These are phyloP conservation scores for Pandemis corylana DNA, from an alignment of 2,888 invertebrate species.

Conservation along the genomic window DNA sequence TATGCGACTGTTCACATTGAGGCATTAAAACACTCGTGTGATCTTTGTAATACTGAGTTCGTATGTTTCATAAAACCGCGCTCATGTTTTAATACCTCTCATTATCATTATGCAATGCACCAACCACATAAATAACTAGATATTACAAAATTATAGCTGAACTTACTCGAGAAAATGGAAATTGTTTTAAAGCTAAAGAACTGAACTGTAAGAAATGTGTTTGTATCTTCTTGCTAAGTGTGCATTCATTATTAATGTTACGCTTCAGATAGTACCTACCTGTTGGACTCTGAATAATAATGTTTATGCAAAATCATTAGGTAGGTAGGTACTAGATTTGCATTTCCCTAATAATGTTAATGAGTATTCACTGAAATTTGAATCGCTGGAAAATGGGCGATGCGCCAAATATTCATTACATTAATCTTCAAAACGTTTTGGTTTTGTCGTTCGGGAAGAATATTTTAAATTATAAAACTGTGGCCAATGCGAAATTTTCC, in stretches of 20 bases:
- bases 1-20: too few species aligned
- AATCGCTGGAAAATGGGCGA: neutral
- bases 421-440: neutral
- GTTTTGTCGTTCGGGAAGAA: neutral
- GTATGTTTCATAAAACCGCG: too few species aligned
- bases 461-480: too few species aligned
- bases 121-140: too few species aligned
- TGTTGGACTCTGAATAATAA: neutral
- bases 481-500: too few species aligned
- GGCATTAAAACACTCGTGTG: too few species aligned
- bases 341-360: neutral
- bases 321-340: neutral
- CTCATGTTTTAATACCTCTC: too few species aligned
- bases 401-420: neutral
- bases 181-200: neutral
- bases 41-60: too few species aligned
- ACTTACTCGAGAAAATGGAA: too few species aligned
- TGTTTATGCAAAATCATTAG: neutral
- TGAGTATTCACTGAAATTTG: conserved; percentile 1
- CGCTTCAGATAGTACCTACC: neutral
- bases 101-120: too few species aligned
- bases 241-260: neutral
- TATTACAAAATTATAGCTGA: too few species aligned
- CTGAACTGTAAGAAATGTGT: neutral
- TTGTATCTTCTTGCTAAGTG: neutral